Evolutionary conservation across 2,888 invertebrate species (phyloP), one percentile per base, ranked within the genome.

Genomic region (Drosophila cognata): DNA sequence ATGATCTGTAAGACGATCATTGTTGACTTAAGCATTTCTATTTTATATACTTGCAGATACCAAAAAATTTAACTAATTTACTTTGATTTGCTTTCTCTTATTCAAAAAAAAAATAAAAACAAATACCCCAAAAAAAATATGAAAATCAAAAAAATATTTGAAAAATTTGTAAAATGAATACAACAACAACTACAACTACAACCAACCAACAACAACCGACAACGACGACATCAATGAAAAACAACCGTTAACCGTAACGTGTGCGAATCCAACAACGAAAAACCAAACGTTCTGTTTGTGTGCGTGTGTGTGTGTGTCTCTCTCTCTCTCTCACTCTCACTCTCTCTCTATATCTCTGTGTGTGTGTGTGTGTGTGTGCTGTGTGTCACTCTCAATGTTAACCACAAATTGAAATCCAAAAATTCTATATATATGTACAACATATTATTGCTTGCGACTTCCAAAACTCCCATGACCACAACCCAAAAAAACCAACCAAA

Each of bases 81-180:
- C 91, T 91, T 91, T 91, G 89, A 92, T 91, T 91, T 91, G 89
- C 91, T 92, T 91, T 91, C 89, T 91, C 91, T 92, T 91, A 91
- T 91, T 91, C 89, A 91, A 91, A 87, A 83, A 77, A 85, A 73
- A 73, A 82, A 85, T 72, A 74, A 81, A 59, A 35, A 71, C 65
- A 74, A 72, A 71, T 63, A 62, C 66, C 70, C 62, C 58, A 41
- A 67, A 78, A 71, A 74, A 60, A 77, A 63, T 67, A 67, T 41
- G 38, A 56, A 56, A 56, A 56, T 16, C n/a, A 41, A 57, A 57
- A 56, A 38, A 67, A 73, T 62, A 63, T 51, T 63, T 74, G 46
- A 63, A 71, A 67, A 48, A 73, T 69, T 64, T 71, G 62, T 70
- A 53, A 71, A 68, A 67, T 72, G 61, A 71, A 70, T 74, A 72